Conservation (phyloP, 2,888 invertebrate genomes). For the Chrysomela aeneicollis region DNA sequence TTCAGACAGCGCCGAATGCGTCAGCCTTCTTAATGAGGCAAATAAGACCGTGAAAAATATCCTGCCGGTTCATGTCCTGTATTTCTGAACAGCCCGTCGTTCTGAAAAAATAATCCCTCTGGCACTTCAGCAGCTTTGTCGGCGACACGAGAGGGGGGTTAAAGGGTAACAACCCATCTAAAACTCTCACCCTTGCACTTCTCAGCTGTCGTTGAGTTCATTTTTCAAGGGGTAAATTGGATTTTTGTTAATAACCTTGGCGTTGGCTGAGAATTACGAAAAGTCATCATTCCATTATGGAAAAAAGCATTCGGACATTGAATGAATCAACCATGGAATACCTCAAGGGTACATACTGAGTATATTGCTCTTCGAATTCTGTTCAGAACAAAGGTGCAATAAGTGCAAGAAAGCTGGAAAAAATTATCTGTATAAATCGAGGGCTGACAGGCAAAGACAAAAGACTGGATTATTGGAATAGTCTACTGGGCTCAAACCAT, state of each 20-base stretch:
- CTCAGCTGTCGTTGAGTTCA: constrained; percentile 1
- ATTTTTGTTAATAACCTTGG: not conserved
- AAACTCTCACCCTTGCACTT: constrained; percentile 1
- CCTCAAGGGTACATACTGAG: too few relatives aligned
- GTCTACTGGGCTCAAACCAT: too few relatives aligned
- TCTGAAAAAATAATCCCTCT: constrained; percentile 1
- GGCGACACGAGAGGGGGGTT: constrained; percentile 14
- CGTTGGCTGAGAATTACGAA: not conserved
- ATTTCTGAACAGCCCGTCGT: not conserved
- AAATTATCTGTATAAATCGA: too few relatives aligned
- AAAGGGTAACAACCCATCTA: constrained; percentile 6
- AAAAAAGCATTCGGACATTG: too few relatives aligned
- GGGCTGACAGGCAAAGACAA: too few relatives aligned
- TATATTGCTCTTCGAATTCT: too few relatives aligned
- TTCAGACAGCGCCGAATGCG: too few relatives aligned
- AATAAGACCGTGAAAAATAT: not conserved
- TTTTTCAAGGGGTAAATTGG: not conserved
- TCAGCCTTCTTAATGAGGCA: too few relatives aligned
- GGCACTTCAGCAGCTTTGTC: constrained; percentile 8
- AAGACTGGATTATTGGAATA: too few relatives aligned
- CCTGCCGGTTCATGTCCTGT: not conserved
- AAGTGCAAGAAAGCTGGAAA: too few relatives aligned
- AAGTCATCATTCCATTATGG: not conserved
- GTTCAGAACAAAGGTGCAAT: too few relatives aligned
- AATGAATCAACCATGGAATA: too few relatives aligned